These are phyloP conservation scores for Pluvialis apricaria DNA, from an alignment of 2,113 vertebrate genomes.

Conservation along the genomic window DNA sequence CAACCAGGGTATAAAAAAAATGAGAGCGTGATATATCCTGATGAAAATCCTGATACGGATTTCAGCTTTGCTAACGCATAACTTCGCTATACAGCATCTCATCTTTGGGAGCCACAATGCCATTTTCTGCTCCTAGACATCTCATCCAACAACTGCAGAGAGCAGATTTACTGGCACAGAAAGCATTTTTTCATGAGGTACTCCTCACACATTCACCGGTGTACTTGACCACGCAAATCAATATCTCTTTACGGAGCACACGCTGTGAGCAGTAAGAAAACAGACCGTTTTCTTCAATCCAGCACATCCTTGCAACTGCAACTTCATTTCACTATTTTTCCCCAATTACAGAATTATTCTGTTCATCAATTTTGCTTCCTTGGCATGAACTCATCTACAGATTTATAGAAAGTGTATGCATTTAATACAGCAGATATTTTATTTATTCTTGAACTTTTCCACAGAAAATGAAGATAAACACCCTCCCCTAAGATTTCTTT, in stretches of 20 bases:
- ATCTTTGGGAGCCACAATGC: background rate
- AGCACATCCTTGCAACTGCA: background rate
- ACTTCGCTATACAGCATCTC: background rate
- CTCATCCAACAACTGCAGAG: background rate
- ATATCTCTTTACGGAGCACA: background rate
- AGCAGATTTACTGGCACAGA: background rate
- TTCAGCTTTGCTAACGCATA: background rate
- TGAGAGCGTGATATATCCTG: background rate
- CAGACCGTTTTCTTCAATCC: background rate
- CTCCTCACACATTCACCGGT: background rate
- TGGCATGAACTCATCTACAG: background rate
- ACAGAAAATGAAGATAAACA: background rate
- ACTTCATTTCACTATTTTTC: background rate
- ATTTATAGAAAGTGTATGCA: background rate
- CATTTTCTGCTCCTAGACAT: background rate
- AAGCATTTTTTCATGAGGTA: background rate
- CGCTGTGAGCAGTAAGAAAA: background rate
- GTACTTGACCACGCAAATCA: background rate
- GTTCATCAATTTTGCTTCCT: background rate
- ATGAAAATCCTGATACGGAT: background rate
- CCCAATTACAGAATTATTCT: background rate
- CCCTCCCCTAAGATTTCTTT: background rate
- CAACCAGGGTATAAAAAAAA: background rate
- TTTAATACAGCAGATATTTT: background rate
- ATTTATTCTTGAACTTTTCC: background rate